phyloP scores from a whole-genome alignment of 1,140 invertebrate genomes.

The Scaptomyza graminum region DNA sequence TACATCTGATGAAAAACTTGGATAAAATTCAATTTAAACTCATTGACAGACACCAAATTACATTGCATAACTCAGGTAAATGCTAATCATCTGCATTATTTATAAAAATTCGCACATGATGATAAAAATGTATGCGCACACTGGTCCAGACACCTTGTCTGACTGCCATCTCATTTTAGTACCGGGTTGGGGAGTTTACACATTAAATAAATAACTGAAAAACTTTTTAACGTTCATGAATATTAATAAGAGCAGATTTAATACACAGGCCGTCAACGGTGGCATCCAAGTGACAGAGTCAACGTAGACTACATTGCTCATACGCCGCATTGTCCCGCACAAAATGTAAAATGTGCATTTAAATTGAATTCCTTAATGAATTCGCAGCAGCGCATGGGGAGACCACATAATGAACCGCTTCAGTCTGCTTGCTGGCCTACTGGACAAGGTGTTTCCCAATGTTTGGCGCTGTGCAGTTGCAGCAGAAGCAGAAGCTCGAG shows the following conservation, averaged over 20 bases:
- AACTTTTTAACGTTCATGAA: conserved; percentile 67
- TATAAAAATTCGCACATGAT: conserved; percentile 53
- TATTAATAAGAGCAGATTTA: conserved; percentile 65
- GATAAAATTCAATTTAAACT: conserved; percentile 57
- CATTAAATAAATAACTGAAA: conserved; percentile 64
- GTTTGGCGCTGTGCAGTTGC: background rate
- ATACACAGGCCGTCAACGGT: conserved; percentile 30
- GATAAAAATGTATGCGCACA: conserved; percentile 48
- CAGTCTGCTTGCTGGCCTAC: background rate
- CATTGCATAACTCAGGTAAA: conserved; percentile 24
- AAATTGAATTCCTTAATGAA: conserved; percentile 70
- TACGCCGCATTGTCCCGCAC: conserved; percentile 38
- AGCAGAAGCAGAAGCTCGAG: too few species aligned
- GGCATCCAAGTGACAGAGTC: conserved; percentile 47
- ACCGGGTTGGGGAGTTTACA: conserved; percentile 4
- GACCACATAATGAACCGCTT: conserved; percentile 11
- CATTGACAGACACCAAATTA: conserved; percentile 3
- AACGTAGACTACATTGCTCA: conserved; percentile 42
- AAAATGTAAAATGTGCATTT: conserved; percentile 65
- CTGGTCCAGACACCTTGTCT: conserved; percentile 23
- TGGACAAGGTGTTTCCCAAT: conserved; percentile 54
- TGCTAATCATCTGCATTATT: conserved; percentile 47
- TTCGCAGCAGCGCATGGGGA: conserved; percentile 50
- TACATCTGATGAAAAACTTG: conserved; percentile 50
- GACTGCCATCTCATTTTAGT: background rate